A percentile compares a stretch with the other conserved stretches of the same genome.
These are phyloP conservation scores for Spodoptera frugiperda DNA, from an alignment of 1,140 invertebrate genomes.

Conservation along the genomic window DNA sequence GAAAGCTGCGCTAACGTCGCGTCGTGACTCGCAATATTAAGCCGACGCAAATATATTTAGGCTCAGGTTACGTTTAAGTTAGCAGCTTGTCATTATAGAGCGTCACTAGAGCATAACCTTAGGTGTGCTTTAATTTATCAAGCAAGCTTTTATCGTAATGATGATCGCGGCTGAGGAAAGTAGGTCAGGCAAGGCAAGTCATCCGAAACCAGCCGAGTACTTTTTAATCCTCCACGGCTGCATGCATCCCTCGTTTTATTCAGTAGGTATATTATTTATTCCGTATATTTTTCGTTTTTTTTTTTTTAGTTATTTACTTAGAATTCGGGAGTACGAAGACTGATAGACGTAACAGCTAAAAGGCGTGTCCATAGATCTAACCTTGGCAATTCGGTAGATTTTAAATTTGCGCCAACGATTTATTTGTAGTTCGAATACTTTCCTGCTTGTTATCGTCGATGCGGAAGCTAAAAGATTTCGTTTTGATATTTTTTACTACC, in stretches of 20 bases:
- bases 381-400: slow-evolving; percentile 74
- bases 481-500: slow-evolving; percentile 67
- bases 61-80: slow-evolving; percentile 41
- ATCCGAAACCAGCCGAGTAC: slow-evolving; percentile 48
- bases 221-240: slow-evolving; percentile 60
- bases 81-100: slow-evolving; percentile 1
- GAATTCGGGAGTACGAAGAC: slow-evolving; percentile 60
- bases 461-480: slow-evolving; percentile 67
- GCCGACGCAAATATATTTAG: slow-evolving; percentile 34
- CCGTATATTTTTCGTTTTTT: slow-evolving; percentile 58
- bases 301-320: slow-evolving; percentile 72
- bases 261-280: slow-evolving; percentile 70
- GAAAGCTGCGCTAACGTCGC: slow-evolving; percentile 54
- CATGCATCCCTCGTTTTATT: slow-evolving; percentile 51
- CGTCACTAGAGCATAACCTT: slow-evolving; percentile 11
- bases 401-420: slow-evolving; percentile 81
- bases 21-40: slow-evolving; percentile 55
- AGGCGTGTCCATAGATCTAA: slow-evolving; percentile 76
- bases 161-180: slow-evolving; percentile 47
- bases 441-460: slow-evolving; percentile 63
- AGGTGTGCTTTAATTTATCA: slow-evolving; percentile 49
- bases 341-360: slow-evolving; percentile 84
- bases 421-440: slow-evolving; percentile 71
- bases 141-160: slow-evolving; percentile 63
- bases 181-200: slow-evolving; percentile 56